Conservation (phyloP, 2,888 invertebrate species). For the Neria commutata region DNA sequence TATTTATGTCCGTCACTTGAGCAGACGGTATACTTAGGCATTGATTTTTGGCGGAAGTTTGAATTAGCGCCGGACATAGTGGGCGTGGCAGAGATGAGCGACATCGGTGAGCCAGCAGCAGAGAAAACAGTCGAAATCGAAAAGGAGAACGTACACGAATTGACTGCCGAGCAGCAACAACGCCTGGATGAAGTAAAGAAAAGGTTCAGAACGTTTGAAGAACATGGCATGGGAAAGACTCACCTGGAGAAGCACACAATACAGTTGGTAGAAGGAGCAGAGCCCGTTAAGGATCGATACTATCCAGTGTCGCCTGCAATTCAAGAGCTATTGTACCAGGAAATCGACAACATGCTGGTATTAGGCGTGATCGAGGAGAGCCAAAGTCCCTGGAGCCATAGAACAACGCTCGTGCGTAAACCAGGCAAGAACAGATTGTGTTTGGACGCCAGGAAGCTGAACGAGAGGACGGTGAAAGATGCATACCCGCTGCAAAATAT, state of each 20-base stretch:
- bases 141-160: neutral
- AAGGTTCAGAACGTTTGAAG: neutral
- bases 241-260: neutral
- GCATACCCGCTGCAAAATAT: constrained; percentile 24
- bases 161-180: neutral
- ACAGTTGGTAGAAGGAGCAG: neutral
- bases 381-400: neutral
- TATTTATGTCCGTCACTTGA: constrained; percentile 15
- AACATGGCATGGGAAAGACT: neutral
- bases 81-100: neutral
- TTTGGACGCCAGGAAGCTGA: constrained; percentile 36
- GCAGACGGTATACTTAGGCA: constrained; percentile 4
- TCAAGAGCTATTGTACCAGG: neutral
- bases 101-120: neutral
- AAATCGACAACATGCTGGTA: neutral
- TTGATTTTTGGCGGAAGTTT: constrained; percentile 14
- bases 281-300: neutral
- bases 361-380: neutral
- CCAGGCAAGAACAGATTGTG: constrained; percentile 29
- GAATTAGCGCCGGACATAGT: neutral
- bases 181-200: neutral
- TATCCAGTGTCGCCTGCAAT: constrained; percentile 1
- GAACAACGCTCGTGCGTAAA: neutral
- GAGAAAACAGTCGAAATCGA: neutral
- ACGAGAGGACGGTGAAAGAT: neutral